These are phyloP conservation scores for Siniperca undulata DNA, from an alignment of 2,797 vertebrate species.

Conservation along the genomic window DNA sequence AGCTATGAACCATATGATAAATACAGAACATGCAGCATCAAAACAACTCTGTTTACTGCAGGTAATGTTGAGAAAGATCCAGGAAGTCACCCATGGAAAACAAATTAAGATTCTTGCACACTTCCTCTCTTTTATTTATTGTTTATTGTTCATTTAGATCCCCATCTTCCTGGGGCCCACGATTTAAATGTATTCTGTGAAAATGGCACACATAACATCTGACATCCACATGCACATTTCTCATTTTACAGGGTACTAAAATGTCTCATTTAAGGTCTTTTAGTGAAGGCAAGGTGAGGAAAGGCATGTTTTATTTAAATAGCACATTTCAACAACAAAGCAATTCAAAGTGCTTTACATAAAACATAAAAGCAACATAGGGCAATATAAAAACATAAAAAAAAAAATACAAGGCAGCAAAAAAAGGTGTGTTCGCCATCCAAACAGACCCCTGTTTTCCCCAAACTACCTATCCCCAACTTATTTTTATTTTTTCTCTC, in stretches of 20 bases:
- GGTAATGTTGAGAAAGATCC: conserved; percentile 8
- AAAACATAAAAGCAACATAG: too few relatives aligned
- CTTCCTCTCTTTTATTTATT: not conserved
- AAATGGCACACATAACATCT: not conserved
- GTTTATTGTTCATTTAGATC: not conserved
- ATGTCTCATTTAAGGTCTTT: not conserved
- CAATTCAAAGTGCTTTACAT: too few relatives aligned
- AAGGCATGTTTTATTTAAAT: too few relatives aligned
- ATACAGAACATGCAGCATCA: conserved; percentile 1
- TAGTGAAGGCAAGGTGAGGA: too few relatives aligned
- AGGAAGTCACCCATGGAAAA: not conserved
- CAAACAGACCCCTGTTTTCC: not conserved
- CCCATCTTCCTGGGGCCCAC: too few relatives aligned
- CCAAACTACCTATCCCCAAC: not conserved
- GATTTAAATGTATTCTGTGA: not conserved
- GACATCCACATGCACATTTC: not conserved
- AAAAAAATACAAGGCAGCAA: not conserved
- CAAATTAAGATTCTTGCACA: not conserved
- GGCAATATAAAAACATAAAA: too few relatives aligned
- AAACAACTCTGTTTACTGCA: conserved; percentile 2
- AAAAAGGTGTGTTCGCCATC: not conserved
- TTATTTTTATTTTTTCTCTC: not conserved
- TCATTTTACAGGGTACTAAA: not conserved
- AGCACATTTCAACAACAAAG: too few relatives aligned
- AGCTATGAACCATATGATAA: not conserved